Base-by-base conservation (phyloP, 2,888 invertebrate species). In the Andrena flavipes region DNA sequence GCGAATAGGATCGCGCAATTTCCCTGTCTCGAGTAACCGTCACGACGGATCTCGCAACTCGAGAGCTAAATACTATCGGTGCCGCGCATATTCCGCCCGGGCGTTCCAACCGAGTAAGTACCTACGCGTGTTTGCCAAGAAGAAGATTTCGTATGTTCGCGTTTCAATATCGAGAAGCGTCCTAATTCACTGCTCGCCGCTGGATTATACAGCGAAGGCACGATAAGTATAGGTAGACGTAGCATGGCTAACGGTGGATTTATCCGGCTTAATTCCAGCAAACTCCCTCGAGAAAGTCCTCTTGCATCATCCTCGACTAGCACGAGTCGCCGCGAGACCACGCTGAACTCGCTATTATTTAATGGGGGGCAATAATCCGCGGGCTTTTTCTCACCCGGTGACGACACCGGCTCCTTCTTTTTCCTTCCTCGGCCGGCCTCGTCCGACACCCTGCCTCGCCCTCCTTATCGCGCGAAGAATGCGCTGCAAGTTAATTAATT, bases 111-210 rank as follows among this genome's bases (percentile, higher is more conserved):
- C 63, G 5, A 30, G 54, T 29, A 13, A 30, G 54, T 29, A 13
- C 4, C 42, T 42, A 30, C 79, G 54, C 23, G 51, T 42, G 51
- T 48, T 64, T 80, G 74, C 64, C 71, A 65, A 75, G 42, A 62
- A 30, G 56, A 51, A 29, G 56, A 69, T 77, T 54, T n/a, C 35
- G 49, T 5, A 33, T 35, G 60, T 75, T 79, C 76, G 48, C 56
- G 60, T 80, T 80, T 78, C 64, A 78, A 80, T 83, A 85, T 78
- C 76, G 76, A 33, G 33, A 49, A 72, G 35, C 76, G 54, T 80
- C 30, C 71, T 82, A 71, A 76, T 83, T 83, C 73, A 64, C 67
- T 49, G 76, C n/a, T 62, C 65, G 56, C 49, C n/a, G 23, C 23
- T 59, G 73, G 67, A 85, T 84, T 82, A 75, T 60, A 80, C 56